These are phyloP conservation scores for Motacilla alba DNA, from an alignment of 2,113 vertebrate genomes.

Conservation along the genomic window DNA sequence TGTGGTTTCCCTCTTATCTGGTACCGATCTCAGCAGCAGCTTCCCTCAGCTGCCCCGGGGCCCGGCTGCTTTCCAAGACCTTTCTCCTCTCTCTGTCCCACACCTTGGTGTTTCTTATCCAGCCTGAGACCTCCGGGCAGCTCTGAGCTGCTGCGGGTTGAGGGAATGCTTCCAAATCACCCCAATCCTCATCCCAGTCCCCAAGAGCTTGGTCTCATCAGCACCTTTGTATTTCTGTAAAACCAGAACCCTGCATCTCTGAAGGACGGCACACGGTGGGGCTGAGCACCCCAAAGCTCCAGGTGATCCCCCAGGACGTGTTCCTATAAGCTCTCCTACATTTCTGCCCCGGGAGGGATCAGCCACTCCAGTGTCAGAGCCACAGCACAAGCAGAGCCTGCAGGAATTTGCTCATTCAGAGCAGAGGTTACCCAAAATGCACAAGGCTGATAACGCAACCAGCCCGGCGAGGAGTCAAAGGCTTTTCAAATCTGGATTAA, in stretches of 20 bases:
- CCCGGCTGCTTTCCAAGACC: not conserved
- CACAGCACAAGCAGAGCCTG: not conserved
- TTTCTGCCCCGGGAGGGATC: not conserved
- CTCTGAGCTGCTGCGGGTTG: not conserved
- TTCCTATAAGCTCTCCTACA: not conserved
- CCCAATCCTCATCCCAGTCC: not conserved
- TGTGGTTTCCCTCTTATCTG: conserved; percentile 35
- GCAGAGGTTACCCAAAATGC: not conserved
- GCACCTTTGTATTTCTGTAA: not conserved
- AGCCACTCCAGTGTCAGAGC: not conserved
- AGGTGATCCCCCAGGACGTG: not conserved
- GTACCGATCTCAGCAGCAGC: not conserved
- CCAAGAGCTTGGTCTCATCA: not conserved
- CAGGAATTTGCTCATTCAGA: not conserved
- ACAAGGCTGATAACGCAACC: not conserved
- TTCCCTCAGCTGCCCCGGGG: not conserved
- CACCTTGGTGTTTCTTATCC: not conserved
- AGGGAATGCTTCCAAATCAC: not conserved
- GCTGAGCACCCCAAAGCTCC: not conserved
- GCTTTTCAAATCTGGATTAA: not conserved
- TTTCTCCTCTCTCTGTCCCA: not conserved
- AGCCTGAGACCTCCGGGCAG: not conserved
- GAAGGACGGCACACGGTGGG: not conserved
- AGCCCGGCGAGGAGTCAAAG: not conserved
- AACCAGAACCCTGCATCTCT: not conserved